phyloP scores from a whole-genome alignment of 2,797 vertebrate species.

The Fratercula arctica region DNA sequence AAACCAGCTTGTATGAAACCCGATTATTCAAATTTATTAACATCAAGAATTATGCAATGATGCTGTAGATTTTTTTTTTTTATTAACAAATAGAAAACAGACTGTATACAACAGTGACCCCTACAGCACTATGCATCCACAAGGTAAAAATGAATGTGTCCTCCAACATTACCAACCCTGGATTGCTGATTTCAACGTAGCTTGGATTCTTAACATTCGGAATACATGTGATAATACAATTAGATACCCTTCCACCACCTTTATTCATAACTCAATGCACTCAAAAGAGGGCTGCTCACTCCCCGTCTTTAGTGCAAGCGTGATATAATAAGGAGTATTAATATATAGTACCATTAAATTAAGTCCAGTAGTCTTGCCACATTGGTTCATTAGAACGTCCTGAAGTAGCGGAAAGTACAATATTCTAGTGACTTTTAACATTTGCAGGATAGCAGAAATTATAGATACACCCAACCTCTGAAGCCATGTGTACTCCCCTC shows the following conservation, averaged over 20 bases:
- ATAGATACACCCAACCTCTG: constrained; percentile 62
- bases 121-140: constrained; percentile 92
- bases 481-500: constrained; percentile 55
- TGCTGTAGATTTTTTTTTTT: constrained; percentile 88
- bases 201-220: constrained; percentile 70
- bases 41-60: constrained; percentile 89
- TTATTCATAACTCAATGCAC: constrained; percentile 78
- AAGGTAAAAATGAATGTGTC: constrained; percentile 94
- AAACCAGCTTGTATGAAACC: constrained; percentile 85
- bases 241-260: constrained; percentile 81
- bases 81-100: constrained; percentile 98
- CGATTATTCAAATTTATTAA: constrained; percentile 97
- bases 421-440: constrained; percentile 76
- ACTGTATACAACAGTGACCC: constrained; percentile 92
- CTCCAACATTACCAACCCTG: constrained; percentile 80
- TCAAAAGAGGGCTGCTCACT: constrained; percentile 73
- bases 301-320: constrained; percentile 78
- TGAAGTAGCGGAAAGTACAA: constrained; percentile 75
- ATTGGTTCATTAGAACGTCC: constrained; percentile 81
- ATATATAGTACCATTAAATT: constrained; percentile 88
- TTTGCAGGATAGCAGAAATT: constrained; percentile 80
- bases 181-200: constrained; percentile 77
- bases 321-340: constrained; percentile 88
- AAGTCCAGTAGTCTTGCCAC: constrained; percentile 85
- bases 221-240: constrained; percentile 77